Conservation (phyloP, 2,797 vertebrate species). For the Etheostoma nigrum region DNA sequence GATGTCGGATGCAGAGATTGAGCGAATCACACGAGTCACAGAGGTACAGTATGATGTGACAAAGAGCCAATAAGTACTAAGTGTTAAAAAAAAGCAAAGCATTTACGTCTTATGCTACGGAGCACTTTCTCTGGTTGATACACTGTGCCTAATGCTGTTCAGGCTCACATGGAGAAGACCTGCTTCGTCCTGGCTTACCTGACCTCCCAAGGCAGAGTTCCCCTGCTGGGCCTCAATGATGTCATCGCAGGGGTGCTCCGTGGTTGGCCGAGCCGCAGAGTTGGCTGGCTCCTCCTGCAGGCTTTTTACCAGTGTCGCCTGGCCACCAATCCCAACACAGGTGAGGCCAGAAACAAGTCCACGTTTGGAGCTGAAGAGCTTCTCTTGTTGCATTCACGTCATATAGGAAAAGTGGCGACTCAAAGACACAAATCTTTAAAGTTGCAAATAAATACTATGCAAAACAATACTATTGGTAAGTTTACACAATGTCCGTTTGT, state of each 20-base stretch:
- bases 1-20: slow-evolving; percentile 89
- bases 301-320: slow-evolving; percentile 91
- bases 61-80: not conserved
- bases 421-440: not conserved
- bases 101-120: not conserved
- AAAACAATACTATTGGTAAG: not conserved
- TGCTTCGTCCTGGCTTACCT: slow-evolving; percentile 87
- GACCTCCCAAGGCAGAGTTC: slow-evolving; percentile 90
- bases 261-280: slow-evolving; percentile 73
- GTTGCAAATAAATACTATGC: not conserved
- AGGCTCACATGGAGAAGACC: slow-evolving; percentile 90
- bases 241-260: slow-evolving; percentile 81
- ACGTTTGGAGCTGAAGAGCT: not conserved
- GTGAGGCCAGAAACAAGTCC: slow-evolving; percentile 67
- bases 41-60: slow-evolving; percentile 83
- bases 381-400: not conserved
- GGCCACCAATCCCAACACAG: slow-evolving; percentile 87
- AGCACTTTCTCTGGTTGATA: not conserved
- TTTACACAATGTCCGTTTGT: not conserved
- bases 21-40: slow-evolving; percentile 83
- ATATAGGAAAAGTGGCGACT: too few relatives aligned
- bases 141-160: not conserved
- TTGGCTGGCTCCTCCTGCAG: slow-evolving; percentile 91
- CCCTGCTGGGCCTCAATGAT: slow-evolving; percentile 87
- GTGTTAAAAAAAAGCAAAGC: not conserved